Conservation (phyloP, 1,140 invertebrate species). For the Orius laevigatus region DNA sequence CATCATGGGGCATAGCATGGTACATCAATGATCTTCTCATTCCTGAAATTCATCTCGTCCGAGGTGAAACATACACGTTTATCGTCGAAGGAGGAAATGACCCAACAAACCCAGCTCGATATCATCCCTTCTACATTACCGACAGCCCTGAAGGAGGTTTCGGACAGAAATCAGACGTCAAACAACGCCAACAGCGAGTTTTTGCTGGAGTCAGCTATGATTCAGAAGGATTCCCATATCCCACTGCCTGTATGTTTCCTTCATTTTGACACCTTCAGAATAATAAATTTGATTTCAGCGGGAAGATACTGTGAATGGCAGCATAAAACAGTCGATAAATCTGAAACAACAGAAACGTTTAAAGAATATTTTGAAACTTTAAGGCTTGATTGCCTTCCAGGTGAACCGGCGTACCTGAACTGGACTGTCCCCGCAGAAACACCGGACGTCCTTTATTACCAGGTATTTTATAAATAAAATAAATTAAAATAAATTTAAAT, state of each 20-base stretch:
- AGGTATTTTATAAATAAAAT: conserved; percentile 39
- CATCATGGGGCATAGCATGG: conserved; percentile 71
- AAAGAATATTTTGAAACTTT: conserved; percentile 60
- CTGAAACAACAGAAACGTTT: conserved; percentile 45
- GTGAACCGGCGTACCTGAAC: conserved; percentile 51
- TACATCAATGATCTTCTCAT: conserved; percentile 84
- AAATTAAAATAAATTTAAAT: background rate
- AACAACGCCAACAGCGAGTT: conserved; percentile 49
- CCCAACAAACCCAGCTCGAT: conserved; percentile 37
- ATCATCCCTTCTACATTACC: conserved; percentile 90
- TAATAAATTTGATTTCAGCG: conserved; percentile 25
- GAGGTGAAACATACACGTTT: conserved; percentile 79
- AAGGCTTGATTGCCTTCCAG: conserved; percentile 51
- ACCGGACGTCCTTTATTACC: conserved; percentile 70
- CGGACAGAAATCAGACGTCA: conserved; percentile 49
- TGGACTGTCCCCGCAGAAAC: conserved; percentile 70
- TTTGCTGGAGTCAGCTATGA: conserved; percentile 69
- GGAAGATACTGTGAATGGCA: conserved; percentile 62
- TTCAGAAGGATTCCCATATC: conserved; percentile 53
- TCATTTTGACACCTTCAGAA: background rate
- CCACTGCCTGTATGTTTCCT: conserved; percentile 43
- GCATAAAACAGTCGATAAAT: conserved; percentile 51
- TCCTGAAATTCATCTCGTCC: conserved; percentile 75
- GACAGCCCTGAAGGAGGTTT: conserved; percentile 68
- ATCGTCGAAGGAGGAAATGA: conserved; percentile 61